Percentiles rank a stretch among this genome's conserved stretches.
Conservation (phyloP, 1,140 invertebrate species). For the Cataglyphis hispanica region DNA sequence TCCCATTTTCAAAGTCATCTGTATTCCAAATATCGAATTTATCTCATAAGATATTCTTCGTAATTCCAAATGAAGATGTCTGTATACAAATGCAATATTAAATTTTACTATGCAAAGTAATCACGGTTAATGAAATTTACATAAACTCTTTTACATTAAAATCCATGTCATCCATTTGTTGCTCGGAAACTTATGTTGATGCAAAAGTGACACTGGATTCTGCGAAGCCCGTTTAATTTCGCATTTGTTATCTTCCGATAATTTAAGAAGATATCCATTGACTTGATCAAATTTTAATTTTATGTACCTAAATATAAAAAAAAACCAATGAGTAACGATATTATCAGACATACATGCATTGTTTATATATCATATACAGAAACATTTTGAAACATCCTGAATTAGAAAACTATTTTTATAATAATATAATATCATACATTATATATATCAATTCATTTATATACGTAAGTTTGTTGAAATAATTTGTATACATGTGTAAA, state of each 20-base stretch:
- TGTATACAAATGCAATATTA: not conserved
- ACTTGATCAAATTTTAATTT: constrained; percentile 16
- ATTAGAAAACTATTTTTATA: not conserved
- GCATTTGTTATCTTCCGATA: not conserved
- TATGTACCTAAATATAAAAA: not conserved
- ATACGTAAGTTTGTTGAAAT: not conserved
- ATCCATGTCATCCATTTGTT: not conserved
- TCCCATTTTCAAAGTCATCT: constrained; percentile 38
- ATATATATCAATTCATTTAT: not conserved
- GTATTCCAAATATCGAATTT: constrained; percentile 3
- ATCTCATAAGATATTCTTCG: constrained; percentile 1
- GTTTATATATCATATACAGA: too few relatives aligned
- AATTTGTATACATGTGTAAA: not conserved
- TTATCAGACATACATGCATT: not conserved
- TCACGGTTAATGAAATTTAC: not conserved
- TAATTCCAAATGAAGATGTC: constrained; percentile 19
- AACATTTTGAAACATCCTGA: too few relatives aligned
- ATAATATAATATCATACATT: not conserved
- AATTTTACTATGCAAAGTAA: not conserved
- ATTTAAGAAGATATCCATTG: not conserved
- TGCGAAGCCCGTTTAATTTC: not conserved
- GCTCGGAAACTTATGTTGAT: not conserved
- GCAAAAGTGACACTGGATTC: not conserved
- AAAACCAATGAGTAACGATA: not conserved
- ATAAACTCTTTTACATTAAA: not conserved